Evolutionary conservation across 2,113 vertebrate species (phyloP).

Genomic region (Antechinus flavipes): DNA sequence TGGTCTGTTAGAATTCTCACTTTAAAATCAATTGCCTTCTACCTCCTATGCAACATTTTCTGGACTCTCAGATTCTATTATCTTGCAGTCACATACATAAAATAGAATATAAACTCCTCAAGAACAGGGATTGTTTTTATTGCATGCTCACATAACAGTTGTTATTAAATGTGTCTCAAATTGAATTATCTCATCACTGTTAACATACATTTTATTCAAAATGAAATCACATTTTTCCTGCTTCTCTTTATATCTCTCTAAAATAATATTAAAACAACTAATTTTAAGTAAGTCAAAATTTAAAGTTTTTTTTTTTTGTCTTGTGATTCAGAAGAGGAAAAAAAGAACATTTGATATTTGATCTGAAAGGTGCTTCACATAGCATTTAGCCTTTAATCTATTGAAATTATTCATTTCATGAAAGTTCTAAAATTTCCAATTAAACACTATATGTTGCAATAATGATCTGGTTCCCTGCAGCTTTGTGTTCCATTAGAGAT

Average conservation of each 20-base stretch:
- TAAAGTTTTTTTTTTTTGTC: not conserved
- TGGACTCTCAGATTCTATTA: not conserved
- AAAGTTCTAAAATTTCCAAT: slow-evolving; percentile 74
- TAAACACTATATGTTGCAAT: slow-evolving; percentile 65
- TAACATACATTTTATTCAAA: not conserved
- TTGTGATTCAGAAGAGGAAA: slow-evolving; percentile 36
- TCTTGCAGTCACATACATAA: not conserved
- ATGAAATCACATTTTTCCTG: not conserved
- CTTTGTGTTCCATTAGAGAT: slow-evolving; percentile 73
- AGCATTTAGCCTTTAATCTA: slow-evolving; percentile 37
- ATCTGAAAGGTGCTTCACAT: slow-evolving; percentile 54
- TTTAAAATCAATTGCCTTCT: not conserved
- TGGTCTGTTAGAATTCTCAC: not conserved
- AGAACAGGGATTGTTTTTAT: not conserved
- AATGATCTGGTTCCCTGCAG: slow-evolving; percentile 68
- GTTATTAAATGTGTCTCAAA: not conserved
- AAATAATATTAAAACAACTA: slow-evolving; percentile 31
- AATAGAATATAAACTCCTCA: not conserved
- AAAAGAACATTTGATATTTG: slow-evolving; percentile 21
- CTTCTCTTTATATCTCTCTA: slow-evolving; percentile 4
- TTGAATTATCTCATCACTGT: not conserved
- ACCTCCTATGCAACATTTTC: not conserved
- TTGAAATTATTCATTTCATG: slow-evolving; percentile 65
- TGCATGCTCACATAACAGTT: not conserved
- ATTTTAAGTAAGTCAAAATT: not conserved